Evolutionary conservation across 2,113 vertebrate species (phyloP), one percentile per base, ranked within the genome.

Genomic region (Kryptolebias marmoratus): DNA sequence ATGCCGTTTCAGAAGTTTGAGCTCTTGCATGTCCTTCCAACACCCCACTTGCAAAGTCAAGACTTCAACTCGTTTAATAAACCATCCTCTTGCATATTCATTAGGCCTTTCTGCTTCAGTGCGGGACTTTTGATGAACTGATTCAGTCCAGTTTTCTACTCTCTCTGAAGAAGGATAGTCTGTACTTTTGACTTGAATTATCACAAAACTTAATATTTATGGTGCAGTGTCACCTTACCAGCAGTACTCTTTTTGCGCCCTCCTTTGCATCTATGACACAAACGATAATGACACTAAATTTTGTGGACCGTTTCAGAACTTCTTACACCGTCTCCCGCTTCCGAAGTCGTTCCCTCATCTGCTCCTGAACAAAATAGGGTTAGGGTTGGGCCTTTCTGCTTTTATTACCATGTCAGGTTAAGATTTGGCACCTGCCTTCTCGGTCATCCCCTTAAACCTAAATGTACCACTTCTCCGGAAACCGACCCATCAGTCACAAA

Each of bases 21-120:
- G 2, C 16, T 63, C 67, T 67, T 55, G 2, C 36, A 12, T 27
- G 77, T 68, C 78, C 78, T 62, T 59, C 52, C 48, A 58, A 58
- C 64, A 65, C n/a, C 64, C 47, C 45, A 32, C 68, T 76, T 56
- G 62, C 16, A 63, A 81, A 60, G 45, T 71, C 58, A 54, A 27
- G 68, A 62, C 44, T 31, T 44, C 44, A 64, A 39, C 58, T 48
- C 54, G 58, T 75, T 79, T 36, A 81, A 81, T 79, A 72, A 83
- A 77, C 30, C 82, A 69, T 81, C 18, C 42, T 22, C 56, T 50
- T 53, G 39, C 56, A 36, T 48, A 53, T 81, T 44, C 70, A 47
- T 62, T 15, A 71, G 68, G 39, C 27, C n/a, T 18, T 75, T 54
- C 64, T 59, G n/a, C 59, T 11, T 42, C n/a, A 44, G 30, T 28